A percentile compares a stretch with the other conserved stretches of the same genome.
Evolutionary conservation across 2,888 invertebrate genomes (phyloP).

Genomic region (Mechanitis messenoides): DNA sequence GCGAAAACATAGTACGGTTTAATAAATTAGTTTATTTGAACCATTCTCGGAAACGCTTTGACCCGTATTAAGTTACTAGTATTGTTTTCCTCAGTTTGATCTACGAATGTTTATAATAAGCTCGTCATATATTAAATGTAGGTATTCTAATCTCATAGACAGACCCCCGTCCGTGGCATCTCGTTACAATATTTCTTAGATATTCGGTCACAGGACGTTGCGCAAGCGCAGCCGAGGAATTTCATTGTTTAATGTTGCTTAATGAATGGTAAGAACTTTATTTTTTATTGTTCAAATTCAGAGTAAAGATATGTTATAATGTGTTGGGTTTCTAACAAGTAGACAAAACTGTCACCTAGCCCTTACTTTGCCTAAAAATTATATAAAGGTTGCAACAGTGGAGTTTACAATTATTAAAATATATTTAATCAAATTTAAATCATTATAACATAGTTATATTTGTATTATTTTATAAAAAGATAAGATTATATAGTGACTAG

Average conservation of each 20-base stretch:
- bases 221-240: slow-evolving; percentile 20
- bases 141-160: slow-evolving; percentile 20
- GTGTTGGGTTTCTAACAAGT: no score
- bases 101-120: background rate
- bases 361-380: no score
- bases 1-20: slow-evolving; percentile 30
- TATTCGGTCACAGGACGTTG: slow-evolving; percentile 13
- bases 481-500: no score
- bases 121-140: slow-evolving; percentile 19
- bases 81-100: slow-evolving; percentile 8
- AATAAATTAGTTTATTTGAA: slow-evolving; percentile 33
- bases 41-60: slow-evolving; percentile 25
- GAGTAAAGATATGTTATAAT: background rate
- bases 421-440: no score
- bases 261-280: slow-evolving; percentile 8
- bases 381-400: no score
- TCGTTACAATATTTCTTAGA: slow-evolving; percentile 25
- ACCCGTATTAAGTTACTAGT: slow-evolving; percentile 11
- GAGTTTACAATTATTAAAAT: no score
- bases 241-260: slow-evolving; percentile 25
- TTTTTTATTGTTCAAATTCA: background rate
- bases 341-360: no score
- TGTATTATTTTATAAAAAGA: no score
- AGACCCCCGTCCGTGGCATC: slow-evolving; percentile 28
- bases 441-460: no score